Base-by-base conservation (phyloP, 2,888 invertebrate species). In the Lasioglossum zephyrum region DNA sequence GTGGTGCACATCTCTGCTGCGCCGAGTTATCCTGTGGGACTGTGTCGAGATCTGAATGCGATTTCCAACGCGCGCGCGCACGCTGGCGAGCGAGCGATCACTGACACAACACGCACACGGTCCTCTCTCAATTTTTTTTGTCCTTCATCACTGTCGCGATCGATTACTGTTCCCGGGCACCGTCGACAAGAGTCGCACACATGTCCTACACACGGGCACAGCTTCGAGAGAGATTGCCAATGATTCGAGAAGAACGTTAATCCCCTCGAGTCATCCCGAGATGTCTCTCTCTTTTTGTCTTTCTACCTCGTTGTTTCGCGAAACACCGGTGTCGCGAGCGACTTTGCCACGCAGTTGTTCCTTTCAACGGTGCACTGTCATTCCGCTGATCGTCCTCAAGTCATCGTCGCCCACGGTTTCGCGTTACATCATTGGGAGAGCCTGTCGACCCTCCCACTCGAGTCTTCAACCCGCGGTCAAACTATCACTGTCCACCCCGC, bases 1-100 rank as follows among this genome's bases (percentile, higher is more conserved):
- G 95, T 95, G 84, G 95, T 95, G 80, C 95, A 95, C 95, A 95
- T 95, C 82, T 75, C 89, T 60, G 36, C 36, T 22, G 9, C 26
- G 26, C 26, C 36, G 36, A 22, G 18, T 6, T 36, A 36, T 66
- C 26, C 60, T 11, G 26, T 26, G 2, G 11, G 26, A 60, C 5
- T 3, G 13, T 13, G 4, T n/a, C 26, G n/a, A 26, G 26, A 60
- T 60, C 26, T n/a, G 3, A 53, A 9, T 53, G n/a, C 53, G 53
- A 53, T 53, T 53, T n/a, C 53, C 9, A 53, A 53, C 22, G 22
- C 22, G n/a, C n/a, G 49, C 49, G 49, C 47, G 47, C 6, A 22
- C 49, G 49, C 49, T 6, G 44, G 4, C 44, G 47, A 16, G 47
- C 44, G 16, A 47, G 16, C 53, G 9, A 22, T 22, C 53, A n/a